phyloP scores from a whole-genome alignment of 2,113 vertebrate species.

The chimpanzee (Pan troglodytes) region DNA sequence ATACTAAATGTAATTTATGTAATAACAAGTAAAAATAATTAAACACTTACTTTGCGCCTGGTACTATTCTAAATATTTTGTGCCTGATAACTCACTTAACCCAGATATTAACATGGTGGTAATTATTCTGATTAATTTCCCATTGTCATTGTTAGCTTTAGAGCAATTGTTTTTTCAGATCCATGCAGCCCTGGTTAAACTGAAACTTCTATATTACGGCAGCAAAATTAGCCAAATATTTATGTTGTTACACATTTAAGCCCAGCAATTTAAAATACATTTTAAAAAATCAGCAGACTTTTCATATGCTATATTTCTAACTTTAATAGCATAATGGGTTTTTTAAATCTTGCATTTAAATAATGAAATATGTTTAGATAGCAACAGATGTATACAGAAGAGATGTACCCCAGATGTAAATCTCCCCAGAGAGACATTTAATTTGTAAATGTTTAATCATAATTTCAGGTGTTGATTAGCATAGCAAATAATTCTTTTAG shows the following conservation, averaged over 20 bases:
- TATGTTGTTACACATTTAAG: not conserved
- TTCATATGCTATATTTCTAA: not conserved
- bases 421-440: slow-evolving; percentile 22
- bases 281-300: not conserved
- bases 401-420: not conserved
- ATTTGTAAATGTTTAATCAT: slow-evolving; percentile 57
- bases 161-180: not conserved
- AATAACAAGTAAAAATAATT: not conserved
- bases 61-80: not conserved
- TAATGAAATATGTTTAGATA: not conserved
- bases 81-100: not conserved
- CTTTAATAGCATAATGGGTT: not conserved
- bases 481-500: not conserved
- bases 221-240: not conserved
- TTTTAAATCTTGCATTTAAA: slow-evolving; percentile 23
- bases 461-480: slow-evolving; percentile 46
- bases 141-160: not conserved
- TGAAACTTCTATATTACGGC: not conserved
- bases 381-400: not conserved
- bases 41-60: not conserved
- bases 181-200: not conserved
- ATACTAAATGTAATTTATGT: not conserved
- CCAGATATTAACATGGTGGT: not conserved
- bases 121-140: not conserved
- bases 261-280: slow-evolving; percentile 23